Evolutionary conservation across 2,888 invertebrate species (phyloP), one percentile per base, ranked within the genome.

Genomic region (Thecocarcelia acutangulata): DNA sequence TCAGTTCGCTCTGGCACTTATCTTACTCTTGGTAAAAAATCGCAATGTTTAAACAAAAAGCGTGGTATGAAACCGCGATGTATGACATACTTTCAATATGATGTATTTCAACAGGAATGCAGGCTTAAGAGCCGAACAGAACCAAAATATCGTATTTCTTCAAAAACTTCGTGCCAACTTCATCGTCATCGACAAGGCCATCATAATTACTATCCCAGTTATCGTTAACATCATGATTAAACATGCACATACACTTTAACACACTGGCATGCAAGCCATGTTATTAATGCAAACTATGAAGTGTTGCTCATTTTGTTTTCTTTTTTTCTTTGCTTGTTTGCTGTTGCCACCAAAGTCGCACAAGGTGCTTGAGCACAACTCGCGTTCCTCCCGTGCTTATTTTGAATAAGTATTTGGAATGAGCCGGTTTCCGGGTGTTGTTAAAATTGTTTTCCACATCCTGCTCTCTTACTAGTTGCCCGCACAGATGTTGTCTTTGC

Each of bases 211-310:
- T 21, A 17, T 61, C 13, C 6, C 56, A 15, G 42, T 64, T 28
- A n/a, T 66, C 8, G 33, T 44, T 37, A 21, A 50, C 70, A 48
- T 56, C 42, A 68, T 73, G 68, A 72, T 61, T 40, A 50, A 66
- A 56, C 40, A 68, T 17, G 63, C 66, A 44, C 4, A 4, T 28
- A 73, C 58, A 72, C 50, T 64, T 40, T 42, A 50, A 44, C 42
- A 50, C 24, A 17, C 59, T 46, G 19, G 2, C 37, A 48, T 21
- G 66, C 17, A 61, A 61, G 24, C 61, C 61, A 69, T 24, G 74
- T 59, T 74, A 74, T 66, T 82, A 82, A 77, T 78, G 64, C 78
- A 9, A 66, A 73, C 74, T 52, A 48, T 48, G 44, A 74, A 82
- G 69, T 59, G 78, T 52, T 70, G 74, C 42, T 56, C 46, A 68